Evolutionary conservation across 1,140 invertebrate genomes (phyloP).

Genomic region (Spodoptera frugiperda): DNA sequence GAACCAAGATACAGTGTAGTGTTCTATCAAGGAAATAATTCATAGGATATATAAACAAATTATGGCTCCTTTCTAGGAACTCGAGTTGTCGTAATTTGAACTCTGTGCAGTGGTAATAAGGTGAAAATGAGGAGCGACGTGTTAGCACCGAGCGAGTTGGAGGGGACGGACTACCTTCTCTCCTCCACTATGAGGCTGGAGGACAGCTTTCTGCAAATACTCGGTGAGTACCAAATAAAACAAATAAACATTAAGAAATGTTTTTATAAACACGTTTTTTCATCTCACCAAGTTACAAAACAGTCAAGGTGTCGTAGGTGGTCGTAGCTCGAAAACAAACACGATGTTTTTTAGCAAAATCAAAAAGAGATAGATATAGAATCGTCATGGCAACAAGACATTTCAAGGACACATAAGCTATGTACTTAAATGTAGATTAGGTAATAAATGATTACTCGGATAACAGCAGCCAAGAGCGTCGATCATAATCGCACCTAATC

Average conservation of each 20-base stretch:
- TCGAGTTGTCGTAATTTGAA: constrained; percentile 59
- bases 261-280: no score
- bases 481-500: not conserved
- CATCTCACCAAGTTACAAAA: no score
- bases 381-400: constrained; percentile 5
- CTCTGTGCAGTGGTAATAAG: constrained; percentile 58
- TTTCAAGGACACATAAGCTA: not conserved
- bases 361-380: not conserved
- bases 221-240: constrained; percentile 80
- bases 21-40: constrained; percentile 44
- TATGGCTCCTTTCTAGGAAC: constrained; percentile 45
- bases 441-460: constrained; percentile 6
- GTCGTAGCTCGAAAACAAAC: no score
- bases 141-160: constrained; percentile 85
- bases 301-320: no score
- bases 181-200: constrained; percentile 87
- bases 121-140: constrained; percentile 84
- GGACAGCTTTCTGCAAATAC: constrained; percentile 87
- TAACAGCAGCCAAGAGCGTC: not conserved
- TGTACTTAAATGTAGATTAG: not conserved
- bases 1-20: constrained; percentile 51
- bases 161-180: constrained; percentile 87
- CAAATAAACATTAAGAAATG: not conserved
- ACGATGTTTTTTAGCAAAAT: not conserved
- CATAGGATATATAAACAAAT: constrained; percentile 45